Base-by-base conservation (phyloP, 2,888 invertebrate genomes). In the Hecatera dysodea region DNA sequence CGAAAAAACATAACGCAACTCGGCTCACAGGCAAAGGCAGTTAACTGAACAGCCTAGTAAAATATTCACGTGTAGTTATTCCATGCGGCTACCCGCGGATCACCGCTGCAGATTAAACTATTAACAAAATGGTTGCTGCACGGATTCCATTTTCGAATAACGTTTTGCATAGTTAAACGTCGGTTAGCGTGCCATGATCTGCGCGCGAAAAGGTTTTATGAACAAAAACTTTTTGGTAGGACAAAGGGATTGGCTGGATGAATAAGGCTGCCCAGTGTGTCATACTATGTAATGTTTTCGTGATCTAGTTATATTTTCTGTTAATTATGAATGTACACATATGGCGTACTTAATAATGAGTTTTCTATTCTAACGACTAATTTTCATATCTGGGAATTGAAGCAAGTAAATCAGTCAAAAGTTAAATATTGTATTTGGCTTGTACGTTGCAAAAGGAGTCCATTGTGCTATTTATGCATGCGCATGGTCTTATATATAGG, bases 51-150 rank as follows among this genome's bases (percentile, higher is more conserved):
- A 77, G 82, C 81, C 82, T 78, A 72, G 79, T 93, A 87, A 93
- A 93, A 93, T 92, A 94, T 94, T 93, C 92, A 93, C 86, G 75
- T 84, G 89, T 88, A 88, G 92, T 92, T 91, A 91, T 92, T 90
- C 88, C 89, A 86, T 80, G 83, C 90, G 89, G 88, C 86, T 86
- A 87, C 79, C 83, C 84, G 74, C 90, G 91, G 86, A 91, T 92
- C 91, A 92, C 91, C 89, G 90, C 78, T 79, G 78, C 93, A 91
- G 94, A 94, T 94, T 94, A 94, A 94, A 92, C 95, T 93, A 95
- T 95, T 94, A 95, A 92, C 93, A 93, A 93, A 93, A 92, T 91
- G 90, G 88, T 88, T 83, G 74, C 81, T 74, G 81, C 80, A 82
- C 83, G 86, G 84, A 80, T 83, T 72, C 85, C 85, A 80, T 84